Evolutionary conservation across 2,797 vertebrate genomes (phyloP), one percentile per base, ranked within the genome.

Genomic region (Melanotaenia trifasciata): DNA sequence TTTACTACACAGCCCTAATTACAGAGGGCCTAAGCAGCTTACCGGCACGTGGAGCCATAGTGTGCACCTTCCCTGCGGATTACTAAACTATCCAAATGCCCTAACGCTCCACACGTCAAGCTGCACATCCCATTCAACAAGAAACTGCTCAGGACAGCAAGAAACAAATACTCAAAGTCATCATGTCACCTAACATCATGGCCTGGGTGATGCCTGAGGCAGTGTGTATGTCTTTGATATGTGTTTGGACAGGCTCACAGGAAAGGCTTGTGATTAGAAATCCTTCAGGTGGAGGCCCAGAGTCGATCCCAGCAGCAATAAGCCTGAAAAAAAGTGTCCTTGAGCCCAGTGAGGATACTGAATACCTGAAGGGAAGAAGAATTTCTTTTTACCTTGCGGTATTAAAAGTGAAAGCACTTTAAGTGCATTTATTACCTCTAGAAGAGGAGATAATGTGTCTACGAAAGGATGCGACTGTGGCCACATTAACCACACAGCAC

Each of bases 1-100:
- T 92, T 92, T 94, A 93, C 90, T 92, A 93, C 89, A 85, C 75
- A 71, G 69, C 79, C 87, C 87, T 91, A 93, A 94, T 93, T 91
- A 91, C 87, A 87, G 81, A 71, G 43, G 67, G 84, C 78, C 85
- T 92, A 92, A 93, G 93, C 86, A 59, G 90, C 91, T 95, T 95
- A 94, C 61, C 56, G 54, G 92, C 90, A 91, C 89, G 83, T 92
- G 91, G 87, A 87, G 79, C 79, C 76, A 81, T 89, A 83, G 87
- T 93, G 89, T 92, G 87, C 89, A 85, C 81, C 87, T 90, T 87
- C 64, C 84, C 72, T 24, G 53, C 74, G 88, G 92, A 95, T 94
- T 95, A 94, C 86, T 65, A 61, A 84, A 68, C 85, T 24, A 51
- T 83, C 78, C 81, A 74, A 81, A 82, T 70, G 75, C 70, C 63